These are phyloP conservation scores for Tetheella fluctuosa DNA, from an alignment of 2,888 invertebrate species.

Conservation along the genomic window DNA sequence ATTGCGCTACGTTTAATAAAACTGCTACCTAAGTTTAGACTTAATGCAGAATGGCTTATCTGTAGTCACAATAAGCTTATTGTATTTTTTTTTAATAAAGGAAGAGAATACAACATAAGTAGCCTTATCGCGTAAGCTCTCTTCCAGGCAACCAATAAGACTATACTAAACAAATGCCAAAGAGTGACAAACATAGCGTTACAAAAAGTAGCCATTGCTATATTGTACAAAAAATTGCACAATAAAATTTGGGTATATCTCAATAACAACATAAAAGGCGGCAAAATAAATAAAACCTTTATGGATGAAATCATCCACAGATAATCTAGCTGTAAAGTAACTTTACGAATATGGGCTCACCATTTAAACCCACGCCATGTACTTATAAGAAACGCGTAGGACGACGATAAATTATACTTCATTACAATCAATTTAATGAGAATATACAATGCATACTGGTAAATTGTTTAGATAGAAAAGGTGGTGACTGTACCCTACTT, in stretches of 20 bases:
- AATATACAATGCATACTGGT: not conserved
- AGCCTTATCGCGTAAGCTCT: no score
- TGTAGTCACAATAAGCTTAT: no score
- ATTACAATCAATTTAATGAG: not conserved
- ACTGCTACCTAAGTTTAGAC: no score
- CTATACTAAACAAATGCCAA: no score
- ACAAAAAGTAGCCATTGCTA: no score
- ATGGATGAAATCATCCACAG: not conserved
- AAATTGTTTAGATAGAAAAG: not conserved
- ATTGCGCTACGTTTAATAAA: no score
- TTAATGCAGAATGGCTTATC: no score
- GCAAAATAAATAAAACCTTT: not conserved
- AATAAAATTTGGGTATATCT: not conserved
- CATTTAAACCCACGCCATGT: not conserved
- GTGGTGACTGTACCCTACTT: not conserved
- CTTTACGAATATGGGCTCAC: not conserved
- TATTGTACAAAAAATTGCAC: no score
- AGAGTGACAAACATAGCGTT: no score
- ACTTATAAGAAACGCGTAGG: not conserved
- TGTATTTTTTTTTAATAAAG: no score
- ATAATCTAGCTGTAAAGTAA: constrained; percentile 1
- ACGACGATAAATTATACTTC: not conserved
- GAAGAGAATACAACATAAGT: no score
- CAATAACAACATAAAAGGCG: not conserved
- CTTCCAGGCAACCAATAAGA: no score